Conservation (phyloP, 1,140 invertebrate genomes). For the Leptinotarsa defecta region DNA sequence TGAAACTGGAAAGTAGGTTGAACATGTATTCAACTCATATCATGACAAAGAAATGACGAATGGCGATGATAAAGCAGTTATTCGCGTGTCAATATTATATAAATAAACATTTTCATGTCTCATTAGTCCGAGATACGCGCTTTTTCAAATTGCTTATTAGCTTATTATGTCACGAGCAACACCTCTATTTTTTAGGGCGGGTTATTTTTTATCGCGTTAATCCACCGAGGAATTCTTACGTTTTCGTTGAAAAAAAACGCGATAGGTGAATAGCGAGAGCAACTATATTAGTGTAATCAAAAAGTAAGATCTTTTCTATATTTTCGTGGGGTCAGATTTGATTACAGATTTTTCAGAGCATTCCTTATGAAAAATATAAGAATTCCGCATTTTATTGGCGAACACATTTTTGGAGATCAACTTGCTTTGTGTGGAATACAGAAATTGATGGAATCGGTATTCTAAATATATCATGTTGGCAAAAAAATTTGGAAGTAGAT, state of each 20-base stretch:
- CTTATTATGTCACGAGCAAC: conserved; percentile 28
- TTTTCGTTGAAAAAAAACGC: background rate
- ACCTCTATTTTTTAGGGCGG: conserved; percentile 15
- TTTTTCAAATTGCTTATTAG: conserved; percentile 29
- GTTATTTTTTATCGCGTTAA: conserved; percentile 15
- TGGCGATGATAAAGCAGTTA: conserved; percentile 19
- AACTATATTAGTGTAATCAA: background rate
- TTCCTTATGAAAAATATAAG: too few relatives aligned
- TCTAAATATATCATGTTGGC: too few relatives aligned
- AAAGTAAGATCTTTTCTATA: too few relatives aligned
- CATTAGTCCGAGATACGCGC: conserved; percentile 28
- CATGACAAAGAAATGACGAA: conserved; percentile 6
- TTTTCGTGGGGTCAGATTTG: too few relatives aligned
- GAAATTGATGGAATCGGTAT: too few relatives aligned
- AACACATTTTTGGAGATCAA: too few relatives aligned
- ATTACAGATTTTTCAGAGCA: too few relatives aligned
- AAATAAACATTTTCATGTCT: conserved; percentile 30
- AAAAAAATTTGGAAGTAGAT: too few relatives aligned
- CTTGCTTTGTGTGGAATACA: too few relatives aligned
- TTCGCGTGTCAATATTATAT: conserved; percentile 26
- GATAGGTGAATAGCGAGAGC: background rate
- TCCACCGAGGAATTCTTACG: background rate
- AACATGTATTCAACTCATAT: conserved; percentile 14
- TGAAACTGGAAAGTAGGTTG: conserved; percentile 6
- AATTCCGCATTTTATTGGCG: too few relatives aligned